Conservation (phyloP, 2,888 invertebrate genomes). For the Andrena minutula region DNA sequence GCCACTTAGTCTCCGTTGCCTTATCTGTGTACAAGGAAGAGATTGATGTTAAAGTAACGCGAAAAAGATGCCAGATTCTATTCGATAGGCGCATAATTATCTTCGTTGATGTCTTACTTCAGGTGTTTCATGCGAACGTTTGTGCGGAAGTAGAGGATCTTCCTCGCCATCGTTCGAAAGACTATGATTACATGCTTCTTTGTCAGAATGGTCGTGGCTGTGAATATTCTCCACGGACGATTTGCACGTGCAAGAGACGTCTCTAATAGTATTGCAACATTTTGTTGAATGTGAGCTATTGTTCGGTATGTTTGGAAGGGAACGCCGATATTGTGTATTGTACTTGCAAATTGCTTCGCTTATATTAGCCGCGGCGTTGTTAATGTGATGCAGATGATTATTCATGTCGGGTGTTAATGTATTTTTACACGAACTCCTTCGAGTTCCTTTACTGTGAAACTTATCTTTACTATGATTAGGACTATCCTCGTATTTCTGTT, state of each 20-base stretch:
- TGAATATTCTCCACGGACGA: slow-evolving; percentile 20
- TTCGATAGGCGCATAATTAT: slow-evolving; percentile 15
- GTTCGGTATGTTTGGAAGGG: slow-evolving; percentile 54
- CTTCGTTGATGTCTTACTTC: slow-evolving; percentile 71
- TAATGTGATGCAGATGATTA: slow-evolving; percentile 45
- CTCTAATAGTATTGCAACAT: slow-evolving; percentile 59
- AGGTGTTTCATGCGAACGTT: slow-evolving; percentile 63
- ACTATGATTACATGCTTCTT: slow-evolving; percentile 50
- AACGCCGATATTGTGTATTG: slow-evolving; percentile 43
- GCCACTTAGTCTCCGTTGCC: slow-evolving; percentile 78
- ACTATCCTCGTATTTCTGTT: slow-evolving; percentile 44
- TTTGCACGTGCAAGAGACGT: slow-evolving; percentile 61
- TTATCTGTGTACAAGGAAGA: slow-evolving; percentile 63
- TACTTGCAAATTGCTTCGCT: slow-evolving; percentile 54
- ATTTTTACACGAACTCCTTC: slow-evolving; percentile 44
- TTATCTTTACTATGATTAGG: slow-evolving; percentile 55
- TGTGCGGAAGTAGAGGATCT: slow-evolving; percentile 69
- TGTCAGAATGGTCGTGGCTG: slow-evolving; percentile 38
- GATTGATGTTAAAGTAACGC: slow-evolving; percentile 19
- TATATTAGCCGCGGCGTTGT: slow-evolving; percentile 17
- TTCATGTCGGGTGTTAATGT: slow-evolving; percentile 33
- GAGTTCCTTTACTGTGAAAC: slow-evolving; percentile 36
- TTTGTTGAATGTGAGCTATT: slow-evolving; percentile 59
- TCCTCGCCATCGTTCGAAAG: slow-evolving; percentile 67
- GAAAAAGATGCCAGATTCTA: neutral